These are phyloP conservation scores for Drosophila austrosaltans DNA, from an alignment of 2,888 invertebrate species.

Conservation along the genomic window DNA sequence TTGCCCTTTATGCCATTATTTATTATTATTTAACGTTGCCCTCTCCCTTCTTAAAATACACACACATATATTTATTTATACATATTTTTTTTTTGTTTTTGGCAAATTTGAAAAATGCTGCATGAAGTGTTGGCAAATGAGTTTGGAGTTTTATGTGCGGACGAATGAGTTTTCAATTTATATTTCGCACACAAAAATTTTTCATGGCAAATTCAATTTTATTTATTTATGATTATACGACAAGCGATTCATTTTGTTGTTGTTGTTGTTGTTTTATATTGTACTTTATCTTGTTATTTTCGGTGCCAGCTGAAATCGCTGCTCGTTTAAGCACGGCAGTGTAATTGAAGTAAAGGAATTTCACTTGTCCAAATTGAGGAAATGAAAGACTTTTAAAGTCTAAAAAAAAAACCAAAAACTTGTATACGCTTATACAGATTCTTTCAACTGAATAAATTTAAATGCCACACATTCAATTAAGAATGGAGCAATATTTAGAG, in stretches of 20 bases:
- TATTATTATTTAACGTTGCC: constrained; percentile 72
- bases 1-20: constrained; percentile 63
- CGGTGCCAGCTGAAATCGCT: constrained; percentile 7
- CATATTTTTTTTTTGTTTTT: constrained; percentile 34
- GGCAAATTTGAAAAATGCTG: constrained; percentile 67
- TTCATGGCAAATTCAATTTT: constrained; percentile 73
- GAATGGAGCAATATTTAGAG: too few species aligned
- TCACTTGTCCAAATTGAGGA: neutral
- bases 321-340: neutral
- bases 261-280: constrained; percentile 26
- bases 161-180: constrained; percentile 78
- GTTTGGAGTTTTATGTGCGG: constrained; percentile 72
- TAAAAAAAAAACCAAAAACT: neutral
- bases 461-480: too few species aligned
- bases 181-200: constrained; percentile 55
- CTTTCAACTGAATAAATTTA: too few species aligned
- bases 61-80: neutral
- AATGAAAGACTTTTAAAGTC: neutral
- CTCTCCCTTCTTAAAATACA: neutral
- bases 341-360: constrained; percentile 7
- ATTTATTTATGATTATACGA: constrained; percentile 77
- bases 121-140: constrained; percentile 70
- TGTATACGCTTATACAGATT: neutral
- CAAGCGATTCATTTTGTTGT: constrained; percentile 54
- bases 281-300: neutral